Percentiles rank a stretch among this genome's conserved stretches.
phyloP scores from a whole-genome alignment of 2,888 invertebrate genomes.

The Opisthograptis luteolata region DNA sequence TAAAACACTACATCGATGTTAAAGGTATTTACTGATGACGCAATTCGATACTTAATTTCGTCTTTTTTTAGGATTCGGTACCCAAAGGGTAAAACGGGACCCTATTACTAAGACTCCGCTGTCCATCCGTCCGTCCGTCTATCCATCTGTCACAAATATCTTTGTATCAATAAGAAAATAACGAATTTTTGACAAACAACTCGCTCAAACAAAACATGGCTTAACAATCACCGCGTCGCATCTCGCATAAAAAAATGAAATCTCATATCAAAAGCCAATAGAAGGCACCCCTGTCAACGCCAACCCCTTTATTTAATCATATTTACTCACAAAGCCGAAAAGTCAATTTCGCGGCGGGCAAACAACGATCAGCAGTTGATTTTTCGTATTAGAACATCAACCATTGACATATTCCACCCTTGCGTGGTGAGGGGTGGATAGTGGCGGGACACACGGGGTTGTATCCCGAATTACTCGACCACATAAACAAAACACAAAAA shows the following conservation, averaged over 20 bases:
- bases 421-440: constrained; percentile 42
- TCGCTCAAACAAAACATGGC: constrained; percentile 1
- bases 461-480: no score
- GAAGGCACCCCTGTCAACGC: constrained; percentile 14
- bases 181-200: neutral
- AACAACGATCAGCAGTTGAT: constrained; percentile 73
- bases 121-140: no score
- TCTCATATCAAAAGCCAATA: constrained; percentile 25
- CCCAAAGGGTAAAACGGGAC: no score
- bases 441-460: constrained; percentile 39
- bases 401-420: constrained; percentile 65
- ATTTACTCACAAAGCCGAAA: constrained; percentile 42
- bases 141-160: no score
- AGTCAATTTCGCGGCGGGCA: constrained; percentile 54
- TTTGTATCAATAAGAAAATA: no score
- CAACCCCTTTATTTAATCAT: constrained; percentile 40
- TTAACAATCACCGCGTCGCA: constrained; percentile 11
- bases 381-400: constrained; percentile 72
- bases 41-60: no score
- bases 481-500: no score
- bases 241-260: constrained; percentile 23
- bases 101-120: no score
- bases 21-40: no score
- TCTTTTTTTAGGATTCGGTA: no score
- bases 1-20: no score